phyloP scores from a whole-genome alignment of 2,113 vertebrate species.

The Hemiprocne comata region DNA sequence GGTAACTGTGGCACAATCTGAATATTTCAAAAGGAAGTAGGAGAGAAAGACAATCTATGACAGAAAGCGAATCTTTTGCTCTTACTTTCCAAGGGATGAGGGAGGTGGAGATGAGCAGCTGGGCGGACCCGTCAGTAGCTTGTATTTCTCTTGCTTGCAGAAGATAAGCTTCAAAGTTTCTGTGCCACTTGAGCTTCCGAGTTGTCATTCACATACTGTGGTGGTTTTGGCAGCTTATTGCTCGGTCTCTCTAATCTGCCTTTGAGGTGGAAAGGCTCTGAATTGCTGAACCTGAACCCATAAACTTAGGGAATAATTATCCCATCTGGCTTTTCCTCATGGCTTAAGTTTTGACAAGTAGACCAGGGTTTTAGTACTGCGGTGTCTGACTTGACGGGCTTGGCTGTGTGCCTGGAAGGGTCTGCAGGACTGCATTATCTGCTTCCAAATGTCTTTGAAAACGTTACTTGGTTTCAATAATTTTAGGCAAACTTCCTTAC shows the following conservation, averaged over 20 bases:
- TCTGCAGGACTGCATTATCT: background rate
- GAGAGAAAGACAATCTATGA: background rate
- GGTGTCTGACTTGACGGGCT: background rate
- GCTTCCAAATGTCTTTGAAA: background rate
- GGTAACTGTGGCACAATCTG: background rate
- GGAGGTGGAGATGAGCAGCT: background rate
- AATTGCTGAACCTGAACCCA: background rate
- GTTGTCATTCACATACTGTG: background rate
- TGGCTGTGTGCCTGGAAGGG: background rate
- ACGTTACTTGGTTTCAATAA: background rate
- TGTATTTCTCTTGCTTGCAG: background rate
- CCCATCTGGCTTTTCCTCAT: background rate
- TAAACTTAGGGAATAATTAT: background rate
- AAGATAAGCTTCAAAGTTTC: background rate
- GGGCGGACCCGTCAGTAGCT: background rate
- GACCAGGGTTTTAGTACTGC: background rate
- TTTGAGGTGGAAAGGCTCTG: background rate
- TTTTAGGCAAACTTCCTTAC: background rate
- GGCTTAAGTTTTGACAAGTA: background rate
- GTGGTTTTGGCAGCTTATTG: background rate
- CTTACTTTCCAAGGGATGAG: background rate
- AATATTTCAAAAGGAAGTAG: background rate
- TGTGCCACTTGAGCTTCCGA: background rate
- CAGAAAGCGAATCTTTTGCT: background rate
- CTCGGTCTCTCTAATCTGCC: background rate